Conservation (phyloP, 2,113 vertebrate species). For the Labeo catla region DNA sequence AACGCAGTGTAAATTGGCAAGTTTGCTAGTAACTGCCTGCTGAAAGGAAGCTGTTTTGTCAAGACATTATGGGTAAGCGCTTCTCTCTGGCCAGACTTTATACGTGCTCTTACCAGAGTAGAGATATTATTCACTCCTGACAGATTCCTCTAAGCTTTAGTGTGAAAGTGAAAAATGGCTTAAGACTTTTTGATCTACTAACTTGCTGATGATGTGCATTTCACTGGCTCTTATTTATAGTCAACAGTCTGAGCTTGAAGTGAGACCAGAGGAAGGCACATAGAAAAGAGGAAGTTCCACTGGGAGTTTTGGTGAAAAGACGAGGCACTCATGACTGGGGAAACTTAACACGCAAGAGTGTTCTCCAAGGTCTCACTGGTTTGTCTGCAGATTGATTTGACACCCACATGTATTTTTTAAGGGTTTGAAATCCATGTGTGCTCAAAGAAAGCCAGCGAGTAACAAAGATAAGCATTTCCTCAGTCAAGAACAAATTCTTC, state of each 20-base stretch:
- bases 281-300: constrained; percentile 7
- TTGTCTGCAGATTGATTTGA: constrained; percentile 29
- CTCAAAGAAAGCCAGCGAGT: background rate
- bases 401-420: constrained; percentile 14
- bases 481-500: background rate
- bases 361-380: constrained; percentile 13
- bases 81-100: background rate
- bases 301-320: constrained; percentile 26
- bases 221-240: constrained; percentile 38
- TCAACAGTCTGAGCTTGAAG: constrained; percentile 11
- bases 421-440: constrained; percentile 14
- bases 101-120: background rate
- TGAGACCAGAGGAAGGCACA: background rate
- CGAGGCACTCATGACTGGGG: background rate
- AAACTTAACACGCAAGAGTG: background rate
- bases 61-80: constrained; percentile 27
- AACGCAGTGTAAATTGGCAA: background rate
- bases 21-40: background rate
- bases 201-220: constrained; percentile 41
- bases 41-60: constrained; percentile 12
- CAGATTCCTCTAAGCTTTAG: constrained; percentile 32
- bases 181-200: constrained; percentile 41
- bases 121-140: constrained; percentile 43
- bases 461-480: background rate
- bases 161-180: constrained; percentile 47